A percentile compares a stretch with the other conserved stretches of the same genome.
These are phyloP conservation scores for Remorina albescens DNA, from an alignment of 2,797 vertebrate species.

Conservation along the genomic window DNA sequence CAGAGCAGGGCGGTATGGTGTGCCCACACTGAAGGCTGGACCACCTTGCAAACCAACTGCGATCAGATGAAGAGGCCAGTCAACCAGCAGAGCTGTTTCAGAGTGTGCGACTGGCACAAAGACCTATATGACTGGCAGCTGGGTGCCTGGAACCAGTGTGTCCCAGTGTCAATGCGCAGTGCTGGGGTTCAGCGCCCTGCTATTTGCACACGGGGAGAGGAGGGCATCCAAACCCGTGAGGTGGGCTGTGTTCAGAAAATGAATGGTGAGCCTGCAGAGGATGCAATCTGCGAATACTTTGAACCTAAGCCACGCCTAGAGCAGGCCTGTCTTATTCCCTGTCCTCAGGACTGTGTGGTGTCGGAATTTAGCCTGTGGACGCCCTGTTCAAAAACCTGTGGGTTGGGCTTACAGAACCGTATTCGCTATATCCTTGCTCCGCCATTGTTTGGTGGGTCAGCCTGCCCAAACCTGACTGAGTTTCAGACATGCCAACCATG, in stretches of 20 bases:
- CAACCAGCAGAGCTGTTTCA: slow-evolving; percentile 95
- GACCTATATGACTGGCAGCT: slow-evolving; percentile 96
- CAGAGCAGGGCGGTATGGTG: slow-evolving; percentile 97
- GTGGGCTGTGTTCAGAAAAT: slow-evolving; percentile 91
- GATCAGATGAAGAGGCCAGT: slow-evolving; percentile 86
- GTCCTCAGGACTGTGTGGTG: slow-evolving; percentile 92
- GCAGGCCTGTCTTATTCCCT: slow-evolving; percentile 96
- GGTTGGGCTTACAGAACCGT: slow-evolving; percentile 91
- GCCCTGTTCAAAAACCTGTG: slow-evolving; percentile 92
- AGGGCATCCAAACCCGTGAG: slow-evolving; percentile 94
- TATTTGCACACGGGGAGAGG: slow-evolving; percentile 90
- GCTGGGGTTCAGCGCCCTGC: slow-evolving; percentile 70
- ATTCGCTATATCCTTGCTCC: slow-evolving; percentile 90
- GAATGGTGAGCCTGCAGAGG: slow-evolving; percentile 85
- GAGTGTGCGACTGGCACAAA: slow-evolving; percentile 97
- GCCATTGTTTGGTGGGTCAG: slow-evolving; percentile 90
- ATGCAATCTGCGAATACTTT: slow-evolving; percentile 96
- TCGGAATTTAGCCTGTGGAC: slow-evolving; percentile 92
- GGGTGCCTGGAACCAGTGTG: slow-evolving; percentile 92
- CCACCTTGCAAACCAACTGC: slow-evolving; percentile 94
- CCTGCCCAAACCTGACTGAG: slow-evolving; percentile 94
- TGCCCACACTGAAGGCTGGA: slow-evolving; percentile 96
- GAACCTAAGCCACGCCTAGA: slow-evolving; percentile 95
- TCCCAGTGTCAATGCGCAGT: slow-evolving; percentile 88
- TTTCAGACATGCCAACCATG: slow-evolving; percentile 90